Conservation (phyloP, 2,113 vertebrate species). For the Dicentrarchus labrax region DNA sequence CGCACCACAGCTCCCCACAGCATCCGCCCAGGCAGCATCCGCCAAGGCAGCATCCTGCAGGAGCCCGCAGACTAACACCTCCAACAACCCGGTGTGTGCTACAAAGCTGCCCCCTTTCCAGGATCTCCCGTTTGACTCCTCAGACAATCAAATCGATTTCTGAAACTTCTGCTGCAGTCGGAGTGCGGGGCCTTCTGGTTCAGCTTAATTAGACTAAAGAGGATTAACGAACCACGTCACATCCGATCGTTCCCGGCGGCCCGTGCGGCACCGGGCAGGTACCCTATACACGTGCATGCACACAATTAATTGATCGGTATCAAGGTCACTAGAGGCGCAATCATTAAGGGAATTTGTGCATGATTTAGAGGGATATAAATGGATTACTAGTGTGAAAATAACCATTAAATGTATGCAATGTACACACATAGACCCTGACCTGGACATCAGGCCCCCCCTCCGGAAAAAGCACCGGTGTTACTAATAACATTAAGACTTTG, state of each 20-base stretch:
- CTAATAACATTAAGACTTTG: background rate
- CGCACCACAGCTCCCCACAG: constrained; percentile 38
- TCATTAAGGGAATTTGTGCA: background rate
- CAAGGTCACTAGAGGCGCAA: background rate
- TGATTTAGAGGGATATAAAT: constrained; percentile 1
- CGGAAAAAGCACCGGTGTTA: background rate
- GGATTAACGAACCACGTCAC: constrained; percentile 54
- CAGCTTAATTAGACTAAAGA: constrained; percentile 60
- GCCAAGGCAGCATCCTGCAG: constrained; percentile 69
- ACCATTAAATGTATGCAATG: background rate
- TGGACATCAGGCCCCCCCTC: background rate
- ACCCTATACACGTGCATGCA: background rate
- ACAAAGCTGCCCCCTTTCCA: no score
- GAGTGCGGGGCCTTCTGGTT: constrained; percentile 2
- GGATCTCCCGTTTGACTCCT: constrained; percentile 1
- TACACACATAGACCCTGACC: background rate
- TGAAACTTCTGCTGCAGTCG: background rate
- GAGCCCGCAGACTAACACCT: background rate
- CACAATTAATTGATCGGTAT: background rate
- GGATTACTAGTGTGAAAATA: constrained; percentile 8
- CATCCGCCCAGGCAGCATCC: constrained; percentile 51
- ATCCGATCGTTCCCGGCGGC: constrained; percentile 28
- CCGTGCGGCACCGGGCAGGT: background rate
- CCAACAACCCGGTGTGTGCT: background rate
- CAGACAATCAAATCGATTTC: background rate